phyloP scores from a whole-genome alignment of 1,140 invertebrate genomes.

The Zaprionus lachaisei region DNA sequence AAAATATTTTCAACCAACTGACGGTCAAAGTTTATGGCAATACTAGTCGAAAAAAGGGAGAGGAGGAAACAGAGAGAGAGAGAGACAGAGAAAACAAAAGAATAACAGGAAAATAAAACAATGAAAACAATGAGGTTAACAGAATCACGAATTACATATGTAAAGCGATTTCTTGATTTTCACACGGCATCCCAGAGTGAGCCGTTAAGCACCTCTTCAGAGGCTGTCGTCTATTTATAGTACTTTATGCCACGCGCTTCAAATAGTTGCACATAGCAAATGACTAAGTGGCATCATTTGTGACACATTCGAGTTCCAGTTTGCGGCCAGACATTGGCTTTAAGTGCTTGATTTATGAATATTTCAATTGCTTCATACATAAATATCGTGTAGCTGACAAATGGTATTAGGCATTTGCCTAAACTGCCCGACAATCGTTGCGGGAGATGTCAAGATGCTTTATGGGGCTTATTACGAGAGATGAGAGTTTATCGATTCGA shows the following conservation, averaged over 20 bases:
- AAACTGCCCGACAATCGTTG: conserved; percentile 42
- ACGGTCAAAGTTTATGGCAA: conserved; percentile 59
- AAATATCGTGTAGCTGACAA: conserved; percentile 75
- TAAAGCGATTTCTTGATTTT: conserved; percentile 32
- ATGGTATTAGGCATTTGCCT: conserved; percentile 70
- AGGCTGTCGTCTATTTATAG: conserved; percentile 5
- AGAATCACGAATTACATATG: conserved; percentile 21
- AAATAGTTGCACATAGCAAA: conserved; percentile 46
- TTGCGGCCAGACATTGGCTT: conserved; percentile 51
- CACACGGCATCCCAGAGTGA: conserved; percentile 19
- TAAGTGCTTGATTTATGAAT: conserved; percentile 77
- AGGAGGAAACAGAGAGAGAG: neutral
- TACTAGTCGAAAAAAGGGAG: neutral
- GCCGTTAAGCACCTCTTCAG: conserved; percentile 26
- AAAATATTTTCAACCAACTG: conserved; percentile 45
- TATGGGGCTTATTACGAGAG: conserved; percentile 57
- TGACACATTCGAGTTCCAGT: conserved; percentile 39
- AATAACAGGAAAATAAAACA: conserved; percentile 14
- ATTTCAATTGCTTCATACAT: conserved; percentile 76
- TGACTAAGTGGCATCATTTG: conserved; percentile 55
- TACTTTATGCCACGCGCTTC: neutral
- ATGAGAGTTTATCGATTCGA: conserved; percentile 33
- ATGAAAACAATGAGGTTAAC: conserved; percentile 21
- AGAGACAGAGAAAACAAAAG: conserved; percentile 4
- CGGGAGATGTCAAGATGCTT: conserved; percentile 62